Evolutionary conservation across 2,113 vertebrate genomes (phyloP).

Genomic region (Orycteropus afer): DNA sequence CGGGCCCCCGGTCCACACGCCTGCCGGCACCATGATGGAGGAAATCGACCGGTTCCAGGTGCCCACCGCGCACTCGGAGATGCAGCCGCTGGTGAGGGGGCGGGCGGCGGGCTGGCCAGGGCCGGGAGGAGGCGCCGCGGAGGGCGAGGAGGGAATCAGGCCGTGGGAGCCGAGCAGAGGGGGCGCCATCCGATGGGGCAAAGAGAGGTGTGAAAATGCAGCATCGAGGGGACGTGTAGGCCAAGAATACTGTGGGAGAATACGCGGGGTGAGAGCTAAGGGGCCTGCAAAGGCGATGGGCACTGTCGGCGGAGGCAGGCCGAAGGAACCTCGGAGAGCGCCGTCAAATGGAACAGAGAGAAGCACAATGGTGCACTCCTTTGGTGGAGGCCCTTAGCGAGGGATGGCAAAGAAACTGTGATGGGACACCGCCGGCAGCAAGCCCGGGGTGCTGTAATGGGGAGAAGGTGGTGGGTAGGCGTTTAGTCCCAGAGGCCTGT

Average conservation of each 20-base stretch:
- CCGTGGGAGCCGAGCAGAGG: conserved; percentile 22
- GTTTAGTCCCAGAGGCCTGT: conserved; percentile 59
- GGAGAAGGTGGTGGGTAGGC: neutral
- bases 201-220: conserved; percentile 22
- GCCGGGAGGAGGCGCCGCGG: conserved; percentile 53
- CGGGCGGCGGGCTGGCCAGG: conserved; percentile 66
- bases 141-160: conserved; percentile 37
- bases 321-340: neutral
- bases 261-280: neutral
- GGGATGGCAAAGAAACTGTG: neutral
- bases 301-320: conserved; percentile 25
- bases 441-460: neutral
- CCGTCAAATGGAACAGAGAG: neutral
- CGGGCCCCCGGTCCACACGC: conserved; percentile 59
- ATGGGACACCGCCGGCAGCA: neutral
- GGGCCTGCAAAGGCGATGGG: conserved; percentile 17
- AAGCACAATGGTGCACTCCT: conserved; percentile 53
- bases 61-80: conserved; percentile 94
- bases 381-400: neutral
- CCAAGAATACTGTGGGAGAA: conserved; percentile 20
- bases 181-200: neutral
- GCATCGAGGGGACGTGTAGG: neutral
- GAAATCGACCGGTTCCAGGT: conserved; percentile 97
- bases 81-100: conserved; percentile 94
- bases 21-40: conserved; percentile 94